phyloP scores from a whole-genome alignment of 2,113 vertebrate genomes.

The Leucopternis melanops region DNA sequence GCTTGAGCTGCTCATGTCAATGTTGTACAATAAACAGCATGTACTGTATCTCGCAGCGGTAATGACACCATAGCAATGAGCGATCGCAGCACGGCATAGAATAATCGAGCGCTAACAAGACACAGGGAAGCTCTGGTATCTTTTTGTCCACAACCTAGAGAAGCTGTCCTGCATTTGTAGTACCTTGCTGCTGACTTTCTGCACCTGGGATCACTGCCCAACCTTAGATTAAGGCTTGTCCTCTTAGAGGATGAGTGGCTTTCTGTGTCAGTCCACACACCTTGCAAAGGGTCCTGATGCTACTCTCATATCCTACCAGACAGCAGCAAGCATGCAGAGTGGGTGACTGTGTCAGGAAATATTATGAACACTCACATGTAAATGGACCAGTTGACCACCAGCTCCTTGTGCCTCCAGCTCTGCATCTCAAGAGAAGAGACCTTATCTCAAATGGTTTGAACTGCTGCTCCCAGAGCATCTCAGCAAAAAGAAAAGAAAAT shows the following conservation, averaged over 20 bases:
- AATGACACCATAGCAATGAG: background rate
- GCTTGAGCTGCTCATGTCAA: background rate
- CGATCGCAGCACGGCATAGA: accelerated
- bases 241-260: background rate
- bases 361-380: background rate
- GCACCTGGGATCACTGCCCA: background rate
- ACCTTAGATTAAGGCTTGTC: accelerated
- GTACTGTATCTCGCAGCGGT: background rate
- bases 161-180: background rate
- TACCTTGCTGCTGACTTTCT: background rate
- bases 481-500: background rate
- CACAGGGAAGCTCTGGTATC: accelerated
- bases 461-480: background rate
- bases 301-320: background rate
- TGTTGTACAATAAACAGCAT: background rate
- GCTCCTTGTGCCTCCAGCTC: background rate
- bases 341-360: background rate
- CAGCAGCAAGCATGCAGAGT: background rate
- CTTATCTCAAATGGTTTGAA: background rate
- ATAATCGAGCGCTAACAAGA: background rate
- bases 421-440: background rate
- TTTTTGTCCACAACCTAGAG: background rate
- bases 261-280: background rate
- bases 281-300: background rate
- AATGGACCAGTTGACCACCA: background rate